Conservation (phyloP, 35 echinoderm and acorn worm genomes). For the Heliocidaris tuberculata region DNA sequence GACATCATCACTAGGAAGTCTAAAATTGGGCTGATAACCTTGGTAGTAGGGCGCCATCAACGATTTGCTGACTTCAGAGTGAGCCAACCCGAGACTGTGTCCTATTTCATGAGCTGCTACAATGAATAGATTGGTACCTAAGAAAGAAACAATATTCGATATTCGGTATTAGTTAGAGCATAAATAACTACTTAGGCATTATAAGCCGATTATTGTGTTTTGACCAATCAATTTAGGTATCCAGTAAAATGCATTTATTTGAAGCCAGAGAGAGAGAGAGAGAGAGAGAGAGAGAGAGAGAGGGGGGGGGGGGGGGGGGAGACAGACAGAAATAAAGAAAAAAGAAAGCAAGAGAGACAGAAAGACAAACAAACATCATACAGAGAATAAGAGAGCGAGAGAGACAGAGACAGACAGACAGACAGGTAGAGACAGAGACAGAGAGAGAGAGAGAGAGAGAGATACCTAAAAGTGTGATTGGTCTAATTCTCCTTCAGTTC, state of each 20-base stretch:
- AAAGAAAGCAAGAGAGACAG: not conserved
- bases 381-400: not conserved
- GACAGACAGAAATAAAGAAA: not conserved
- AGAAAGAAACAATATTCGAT: not conserved
- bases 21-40: constrained; percentile 70
- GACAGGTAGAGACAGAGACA: too few species aligned
- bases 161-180: too few species aligned
- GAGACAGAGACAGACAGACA: too few species aligned
- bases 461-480: too few species aligned
- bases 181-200: too few species aligned
- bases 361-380: not conserved
- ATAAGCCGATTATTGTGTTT: too few species aligned
- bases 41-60: constrained; percentile 97
- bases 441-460: too few species aligned
- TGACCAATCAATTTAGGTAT: not conserved
- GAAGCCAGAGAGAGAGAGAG: constrained; percentile 20
- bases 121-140: constrained; percentile 83
- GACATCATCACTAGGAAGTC: constrained; percentile 66
- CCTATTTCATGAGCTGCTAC: constrained; percentile 96
- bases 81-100: constrained; percentile 91
- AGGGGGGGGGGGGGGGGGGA: not conserved
- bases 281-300: not conserved
- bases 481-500: not conserved
- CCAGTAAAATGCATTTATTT: not conserved
- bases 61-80: constrained; percentile 62